Percentiles rank a stretch among this genome's conserved stretches.
Evolutionary conservation across 23 tunicate species (phyloP).

Genomic region (Pegea sp.): DNA sequence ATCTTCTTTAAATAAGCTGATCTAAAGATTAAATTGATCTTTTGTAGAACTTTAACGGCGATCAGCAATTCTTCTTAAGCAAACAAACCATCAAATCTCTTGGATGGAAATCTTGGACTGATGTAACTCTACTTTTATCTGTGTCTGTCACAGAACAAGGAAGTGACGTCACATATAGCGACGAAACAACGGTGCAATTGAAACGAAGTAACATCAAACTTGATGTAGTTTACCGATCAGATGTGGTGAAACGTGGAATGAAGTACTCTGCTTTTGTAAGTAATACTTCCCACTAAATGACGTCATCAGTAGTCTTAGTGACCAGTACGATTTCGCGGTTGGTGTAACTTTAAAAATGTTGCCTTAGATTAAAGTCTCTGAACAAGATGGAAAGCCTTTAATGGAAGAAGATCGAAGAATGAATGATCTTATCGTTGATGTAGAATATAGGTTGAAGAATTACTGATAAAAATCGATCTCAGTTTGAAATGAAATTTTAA

Average conservation of each 20-base stretch:
- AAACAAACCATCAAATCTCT: neutral
- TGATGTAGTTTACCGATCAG: neutral
- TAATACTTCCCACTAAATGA: neutral
- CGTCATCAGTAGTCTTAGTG: neutral
- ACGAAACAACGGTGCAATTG: neutral
- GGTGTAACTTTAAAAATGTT: neutral
- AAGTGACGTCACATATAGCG: neutral
- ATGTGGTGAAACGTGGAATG: slow-evolving; percentile 3
- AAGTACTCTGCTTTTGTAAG: slow-evolving; percentile 3
- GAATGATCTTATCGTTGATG: neutral
- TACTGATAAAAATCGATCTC: too few species aligned
- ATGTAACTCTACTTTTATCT: neutral
- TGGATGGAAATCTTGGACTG: neutral
- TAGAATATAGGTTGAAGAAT: neutral
- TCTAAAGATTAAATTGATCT: too few species aligned
- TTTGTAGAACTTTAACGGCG: neutral
- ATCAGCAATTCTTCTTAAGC: neutral
- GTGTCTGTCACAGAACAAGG: neutral
- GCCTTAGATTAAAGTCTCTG: neutral
- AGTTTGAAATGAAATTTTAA: too few species aligned
- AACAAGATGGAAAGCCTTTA: neutral
- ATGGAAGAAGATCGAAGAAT: neutral
- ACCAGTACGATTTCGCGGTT: neutral
- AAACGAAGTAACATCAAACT: slow-evolving; percentile 5
- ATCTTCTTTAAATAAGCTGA: too few species aligned